A percentile compares a stretch with the other conserved stretches of the same genome.
Conservation (phyloP, 1,140 invertebrate species). For the Geopemphigus sp. region DNA sequence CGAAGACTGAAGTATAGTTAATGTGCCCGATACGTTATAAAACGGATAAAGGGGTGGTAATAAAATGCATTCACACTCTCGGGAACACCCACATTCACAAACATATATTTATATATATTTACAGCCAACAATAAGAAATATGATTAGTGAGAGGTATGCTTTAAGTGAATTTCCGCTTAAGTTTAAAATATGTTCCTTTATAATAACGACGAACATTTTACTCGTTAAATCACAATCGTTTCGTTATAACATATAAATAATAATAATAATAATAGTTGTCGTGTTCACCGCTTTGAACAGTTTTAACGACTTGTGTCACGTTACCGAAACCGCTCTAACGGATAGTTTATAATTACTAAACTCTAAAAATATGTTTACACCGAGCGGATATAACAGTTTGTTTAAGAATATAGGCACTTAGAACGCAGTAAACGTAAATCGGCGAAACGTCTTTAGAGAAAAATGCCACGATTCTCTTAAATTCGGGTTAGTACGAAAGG, state of each 20-base stretch:
- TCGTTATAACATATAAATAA: not conserved
- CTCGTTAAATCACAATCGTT: not conserved
- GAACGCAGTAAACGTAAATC: no score
- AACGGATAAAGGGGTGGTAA: constrained; percentile 26
- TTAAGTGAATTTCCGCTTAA: not conserved
- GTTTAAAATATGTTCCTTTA: not conserved
- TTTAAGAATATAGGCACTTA: no score
- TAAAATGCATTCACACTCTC: constrained; percentile 15
- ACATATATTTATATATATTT: not conserved
- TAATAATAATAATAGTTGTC: not conserved
- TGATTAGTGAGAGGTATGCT: not conserved
- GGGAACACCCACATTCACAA: not conserved
- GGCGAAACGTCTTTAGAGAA: no score
- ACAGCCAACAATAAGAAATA: not conserved
- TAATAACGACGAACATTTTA: not conserved
- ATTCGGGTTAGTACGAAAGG: no score
- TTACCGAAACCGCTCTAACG: no score
- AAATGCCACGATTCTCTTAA: no score
- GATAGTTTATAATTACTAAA: no score
- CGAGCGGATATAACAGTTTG: no score
- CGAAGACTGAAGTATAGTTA: not conserved
- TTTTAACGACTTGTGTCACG: not conserved
- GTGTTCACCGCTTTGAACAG: not conserved
- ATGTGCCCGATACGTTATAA: not conserved
- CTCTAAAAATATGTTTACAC: no score